Percentiles rank a stretch among this genome's conserved stretches.
These are phyloP conservation scores for Slavum lentiscoides DNA, from an alignment of 2,888 invertebrate genomes.

Conservation along the genomic window DNA sequence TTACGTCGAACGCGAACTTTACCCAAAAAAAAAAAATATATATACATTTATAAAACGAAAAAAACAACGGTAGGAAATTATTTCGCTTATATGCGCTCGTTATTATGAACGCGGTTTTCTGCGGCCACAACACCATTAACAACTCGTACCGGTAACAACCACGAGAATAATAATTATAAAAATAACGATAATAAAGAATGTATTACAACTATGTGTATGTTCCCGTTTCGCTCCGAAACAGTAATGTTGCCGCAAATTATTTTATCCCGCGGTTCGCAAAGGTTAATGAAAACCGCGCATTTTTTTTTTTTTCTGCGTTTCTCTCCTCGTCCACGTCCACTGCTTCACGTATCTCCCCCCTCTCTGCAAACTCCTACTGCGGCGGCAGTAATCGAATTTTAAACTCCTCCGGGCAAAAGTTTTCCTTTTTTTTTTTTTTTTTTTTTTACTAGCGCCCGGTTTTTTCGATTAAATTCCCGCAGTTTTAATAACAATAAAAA, in stretches of 20 bases:
- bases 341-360: background rate
- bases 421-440: slow-evolving; percentile 41
- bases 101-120: too few species aligned
- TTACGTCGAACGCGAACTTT: background rate
- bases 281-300: slow-evolving; percentile 50
- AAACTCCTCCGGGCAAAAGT: slow-evolving; percentile 44
- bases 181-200: slow-evolving; percentile 27
- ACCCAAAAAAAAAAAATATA: background rate
- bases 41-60: background rate
- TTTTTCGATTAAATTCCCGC: slow-evolving; percentile 48
- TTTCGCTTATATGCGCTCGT: slow-evolving; percentile 30
- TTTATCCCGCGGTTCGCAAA: slow-evolving; percentile 40
- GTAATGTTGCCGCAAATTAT: slow-evolving; percentile 48
- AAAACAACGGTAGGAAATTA: slow-evolving; percentile 31
- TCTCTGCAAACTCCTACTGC: too few species aligned
- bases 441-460: slow-evolving; percentile 12
- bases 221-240: slow-evolving; percentile 17
- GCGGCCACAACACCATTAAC: slow-evolving; percentile 32
- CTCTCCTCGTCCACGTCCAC: too few species aligned
- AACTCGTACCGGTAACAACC: slow-evolving; percentile 29
- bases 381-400: slow-evolving; percentile 47
- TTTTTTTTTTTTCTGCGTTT: slow-evolving; percentile 13
- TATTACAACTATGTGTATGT: slow-evolving; percentile 14
- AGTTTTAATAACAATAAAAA: slow-evolving; percentile 44
- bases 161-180: slow-evolving; percentile 30